phyloP scores from a whole-genome alignment of 2,888 invertebrate species.

The Cordilura impudica region DNA sequence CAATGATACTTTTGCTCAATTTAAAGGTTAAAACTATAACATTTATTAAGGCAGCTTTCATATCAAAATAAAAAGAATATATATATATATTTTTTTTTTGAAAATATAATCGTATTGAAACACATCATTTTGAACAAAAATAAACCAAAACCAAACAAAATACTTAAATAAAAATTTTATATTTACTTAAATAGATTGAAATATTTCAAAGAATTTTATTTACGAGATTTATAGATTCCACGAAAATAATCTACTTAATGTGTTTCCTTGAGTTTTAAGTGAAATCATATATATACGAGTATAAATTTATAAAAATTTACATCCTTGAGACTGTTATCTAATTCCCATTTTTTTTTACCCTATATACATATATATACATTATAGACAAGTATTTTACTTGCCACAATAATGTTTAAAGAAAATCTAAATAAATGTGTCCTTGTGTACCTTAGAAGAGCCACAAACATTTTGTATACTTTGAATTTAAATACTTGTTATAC shows the following conservation, averaged over 20 bases:
- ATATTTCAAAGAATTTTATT: background rate
- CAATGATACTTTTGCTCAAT: constrained; percentile 37
- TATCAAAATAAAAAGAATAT: constrained; percentile 53
- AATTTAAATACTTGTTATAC: constrained; percentile 9
- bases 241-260: background rate
- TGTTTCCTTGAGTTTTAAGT: background rate
- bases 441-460: constrained; percentile 52
- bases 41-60: constrained; percentile 42
- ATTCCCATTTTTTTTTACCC: constrained; percentile 24
- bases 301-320: constrained; percentile 27
- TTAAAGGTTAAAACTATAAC: background rate
- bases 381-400: background rate
- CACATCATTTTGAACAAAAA: background rate
- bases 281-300: background rate
- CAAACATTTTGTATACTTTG: constrained; percentile 22
- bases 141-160: background rate
- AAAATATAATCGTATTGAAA: background rate
- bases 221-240: background rate
- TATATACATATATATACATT: background rate
- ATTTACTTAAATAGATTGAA: too few species aligned
- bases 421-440: constrained; percentile 50
- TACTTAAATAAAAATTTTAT: background rate
- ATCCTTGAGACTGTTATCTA: constrained; percentile 59
- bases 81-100: too few species aligned
- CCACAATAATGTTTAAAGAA: too few species aligned